These are phyloP conservation scores for Andricus curvator DNA, from an alignment of 2,888 invertebrate species.

Conservation along the genomic window DNA sequence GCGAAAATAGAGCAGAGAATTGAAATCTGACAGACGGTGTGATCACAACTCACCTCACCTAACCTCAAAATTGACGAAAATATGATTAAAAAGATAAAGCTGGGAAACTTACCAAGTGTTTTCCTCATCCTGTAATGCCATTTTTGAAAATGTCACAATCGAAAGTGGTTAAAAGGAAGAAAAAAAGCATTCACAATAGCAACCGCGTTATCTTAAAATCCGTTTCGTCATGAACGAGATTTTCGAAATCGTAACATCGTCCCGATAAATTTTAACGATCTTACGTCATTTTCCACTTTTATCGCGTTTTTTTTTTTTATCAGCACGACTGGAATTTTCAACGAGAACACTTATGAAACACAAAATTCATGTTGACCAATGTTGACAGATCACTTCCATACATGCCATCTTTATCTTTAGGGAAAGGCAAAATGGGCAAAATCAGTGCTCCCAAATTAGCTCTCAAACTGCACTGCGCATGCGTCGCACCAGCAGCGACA, in stretches of 20 bases:
- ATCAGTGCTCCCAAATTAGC: no score
- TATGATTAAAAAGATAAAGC: slow-evolving; percentile 6
- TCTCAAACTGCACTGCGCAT: no score
- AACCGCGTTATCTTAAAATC: background rate
- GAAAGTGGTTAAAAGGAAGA: background rate
- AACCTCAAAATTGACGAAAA: slow-evolving; percentile 6
- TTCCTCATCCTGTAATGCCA: slow-evolving; percentile 83
- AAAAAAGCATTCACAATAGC: background rate
- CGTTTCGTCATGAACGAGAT: background rate
- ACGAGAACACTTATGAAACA: slow-evolving; percentile 37
- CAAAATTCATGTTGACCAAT: background rate
- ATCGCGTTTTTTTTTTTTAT: background rate
- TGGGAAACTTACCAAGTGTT: slow-evolving; percentile 81
- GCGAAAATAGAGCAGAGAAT: slow-evolving; percentile 42
- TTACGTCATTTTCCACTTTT: slow-evolving; percentile 12
- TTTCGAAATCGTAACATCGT: slow-evolving; percentile 19
- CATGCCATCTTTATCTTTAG: slow-evolving; percentile 5
- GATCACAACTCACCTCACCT: background rate
- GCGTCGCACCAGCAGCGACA: no score
- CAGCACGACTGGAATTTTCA: background rate
- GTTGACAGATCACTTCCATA: slow-evolving; percentile 31
- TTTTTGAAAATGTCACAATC: slow-evolving; percentile 68
- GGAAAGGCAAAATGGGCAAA: no score
- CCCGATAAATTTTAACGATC: background rate
- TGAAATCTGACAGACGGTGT: slow-evolving; percentile 30